Conservation (phyloP, 2,888 invertebrate species). For the Colostygia pectinataria region DNA sequence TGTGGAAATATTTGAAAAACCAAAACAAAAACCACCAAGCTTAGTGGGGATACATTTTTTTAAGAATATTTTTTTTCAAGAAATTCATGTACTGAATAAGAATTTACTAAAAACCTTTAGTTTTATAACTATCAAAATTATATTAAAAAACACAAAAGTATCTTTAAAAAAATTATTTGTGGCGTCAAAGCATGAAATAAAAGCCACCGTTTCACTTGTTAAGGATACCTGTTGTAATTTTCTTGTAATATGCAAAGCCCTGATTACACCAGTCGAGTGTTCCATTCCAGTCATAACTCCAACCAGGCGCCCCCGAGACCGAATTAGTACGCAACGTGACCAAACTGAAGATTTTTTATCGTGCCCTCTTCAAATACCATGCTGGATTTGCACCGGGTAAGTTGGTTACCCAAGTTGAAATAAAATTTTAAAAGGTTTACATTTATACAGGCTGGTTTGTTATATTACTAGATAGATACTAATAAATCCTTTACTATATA, state of each 20-base stretch:
- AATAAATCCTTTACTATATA: too few relatives aligned
- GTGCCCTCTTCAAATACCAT: conserved; percentile 43
- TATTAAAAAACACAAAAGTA: too few relatives aligned
- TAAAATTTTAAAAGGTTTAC: conserved; percentile 7
- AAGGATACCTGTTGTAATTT: conserved; percentile 24
- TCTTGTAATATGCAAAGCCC: conserved; percentile 52
- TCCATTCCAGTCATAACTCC: conserved; percentile 68
- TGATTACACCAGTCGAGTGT: conserved; percentile 47
- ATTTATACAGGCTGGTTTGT: too few relatives aligned
- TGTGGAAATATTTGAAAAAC: too few relatives aligned
- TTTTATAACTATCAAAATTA: too few relatives aligned
- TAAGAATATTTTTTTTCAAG: too few relatives aligned
- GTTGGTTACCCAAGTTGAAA: conserved; percentile 19
- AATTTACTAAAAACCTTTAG: too few relatives aligned
- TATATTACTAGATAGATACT: too few relatives aligned
- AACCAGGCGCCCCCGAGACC: conserved; percentile 57
- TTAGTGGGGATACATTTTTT: too few relatives aligned
- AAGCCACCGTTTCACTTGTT: not conserved
- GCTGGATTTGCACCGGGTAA: conserved; percentile 39
- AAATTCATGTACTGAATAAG: too few relatives aligned
- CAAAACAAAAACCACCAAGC: too few relatives aligned
- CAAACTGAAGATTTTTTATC: conserved; percentile 73
- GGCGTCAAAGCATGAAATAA: not conserved
- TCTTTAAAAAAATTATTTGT: too few relatives aligned
- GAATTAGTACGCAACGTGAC: conserved; percentile 77